phyloP scores from a whole-genome alignment of 2,797 vertebrate species.

The Crotalus adamanteus region DNA sequence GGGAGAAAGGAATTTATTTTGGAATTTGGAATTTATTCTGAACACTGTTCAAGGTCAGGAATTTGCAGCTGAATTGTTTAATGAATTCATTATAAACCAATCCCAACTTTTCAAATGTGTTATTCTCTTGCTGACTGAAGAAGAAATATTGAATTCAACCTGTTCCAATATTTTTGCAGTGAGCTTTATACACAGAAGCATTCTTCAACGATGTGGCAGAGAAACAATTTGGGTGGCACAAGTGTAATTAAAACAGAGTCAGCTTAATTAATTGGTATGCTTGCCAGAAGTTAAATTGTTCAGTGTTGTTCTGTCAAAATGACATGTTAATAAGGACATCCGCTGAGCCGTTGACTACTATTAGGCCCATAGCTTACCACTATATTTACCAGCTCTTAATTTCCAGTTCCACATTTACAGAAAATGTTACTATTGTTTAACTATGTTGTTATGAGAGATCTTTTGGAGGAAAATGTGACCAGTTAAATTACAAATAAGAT shows the following conservation, averaged over 20 bases:
- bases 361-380: conserved; percentile 46
- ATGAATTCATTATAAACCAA: background rate
- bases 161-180: conserved; percentile 12
- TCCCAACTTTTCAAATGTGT: background rate
- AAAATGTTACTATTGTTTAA: conserved; percentile 58
- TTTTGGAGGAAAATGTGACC: conserved; percentile 50
- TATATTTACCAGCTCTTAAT: conserved; percentile 57
- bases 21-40: background rate
- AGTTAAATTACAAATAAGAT: conserved; percentile 57
- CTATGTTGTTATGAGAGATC: conserved; percentile 48
- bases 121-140: conserved; percentile 2
- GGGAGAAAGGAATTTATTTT: background rate
- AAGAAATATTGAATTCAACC: conserved; percentile 20
- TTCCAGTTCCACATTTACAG: conserved; percentile 50
- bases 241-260: conserved; percentile 34
- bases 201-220: background rate
- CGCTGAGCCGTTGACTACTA: conserved; percentile 41
- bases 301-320: conserved; percentile 31
- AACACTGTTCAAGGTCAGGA: background rate
- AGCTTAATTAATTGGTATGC: conserved; percentile 45
- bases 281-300: conserved; percentile 42
- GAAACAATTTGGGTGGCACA: conserved; percentile 24
- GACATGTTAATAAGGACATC: conserved; percentile 51
- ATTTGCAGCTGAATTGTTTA: background rate
- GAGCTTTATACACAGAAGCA: background rate